phyloP scores from a whole-genome alignment of 1,140 invertebrate genomes.

The Solenopsis fugax region DNA sequence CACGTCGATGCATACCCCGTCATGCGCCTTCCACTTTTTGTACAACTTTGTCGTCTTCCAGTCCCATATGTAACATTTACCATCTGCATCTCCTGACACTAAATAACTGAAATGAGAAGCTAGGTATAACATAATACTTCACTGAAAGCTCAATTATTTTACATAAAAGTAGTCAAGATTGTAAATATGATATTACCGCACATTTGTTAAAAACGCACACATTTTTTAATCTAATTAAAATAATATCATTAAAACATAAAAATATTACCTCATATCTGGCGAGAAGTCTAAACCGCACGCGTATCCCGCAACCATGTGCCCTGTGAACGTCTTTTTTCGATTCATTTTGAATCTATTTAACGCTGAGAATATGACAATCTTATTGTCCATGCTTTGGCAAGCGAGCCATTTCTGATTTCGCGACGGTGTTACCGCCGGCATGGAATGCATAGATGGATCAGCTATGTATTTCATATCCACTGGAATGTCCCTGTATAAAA shows the following conservation, averaged over 20 bases:
- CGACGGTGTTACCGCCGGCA: slow-evolving; percentile 97
- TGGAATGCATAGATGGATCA: slow-evolving; percentile 99
- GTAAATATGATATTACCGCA: not conserved
- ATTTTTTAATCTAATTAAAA: not conserved
- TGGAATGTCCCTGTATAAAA: slow-evolving; percentile 95
- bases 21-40: slow-evolving; percentile 99
- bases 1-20: slow-evolving; percentile 97
- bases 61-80: slow-evolving; percentile 99
- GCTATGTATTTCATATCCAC: slow-evolving; percentile 99
- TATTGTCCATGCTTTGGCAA: slow-evolving; percentile 99
- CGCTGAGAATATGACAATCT: slow-evolving; percentile 99
- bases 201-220: slow-evolving; percentile 1
- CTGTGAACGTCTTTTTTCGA: slow-evolving; percentile 98
- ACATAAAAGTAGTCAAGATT: slow-evolving; percentile 3
- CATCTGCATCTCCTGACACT: slow-evolving; percentile 99
- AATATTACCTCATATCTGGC: slow-evolving; percentile 97
- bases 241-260: not conserved
- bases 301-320: slow-evolving; percentile 99
- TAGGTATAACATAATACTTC: not conserved
- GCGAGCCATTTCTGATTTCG: slow-evolving; percentile 99
- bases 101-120: slow-evolving; percentile 92
- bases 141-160: not conserved
- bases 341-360: slow-evolving; percentile 99
- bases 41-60: slow-evolving; percentile 99
- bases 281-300: slow-evolving; percentile 99